Conservation (phyloP, 2,113 vertebrate species). For the Neofelis nebulosa region DNA sequence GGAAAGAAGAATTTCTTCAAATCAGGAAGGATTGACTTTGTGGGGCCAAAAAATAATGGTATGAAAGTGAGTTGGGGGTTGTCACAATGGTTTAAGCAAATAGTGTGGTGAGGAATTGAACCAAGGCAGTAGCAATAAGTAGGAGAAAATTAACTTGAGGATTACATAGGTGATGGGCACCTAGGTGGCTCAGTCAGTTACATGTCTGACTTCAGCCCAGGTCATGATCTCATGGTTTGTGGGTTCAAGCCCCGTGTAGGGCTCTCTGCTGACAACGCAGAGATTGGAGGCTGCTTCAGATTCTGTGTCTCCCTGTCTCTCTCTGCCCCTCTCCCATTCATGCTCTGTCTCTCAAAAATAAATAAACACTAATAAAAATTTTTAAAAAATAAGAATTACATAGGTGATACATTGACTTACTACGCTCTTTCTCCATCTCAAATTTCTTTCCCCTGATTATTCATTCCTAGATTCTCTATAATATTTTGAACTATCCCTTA, state of each 20-base stretch:
- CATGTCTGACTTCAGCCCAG: no score
- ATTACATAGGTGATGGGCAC: not conserved
- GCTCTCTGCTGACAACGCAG: no score
- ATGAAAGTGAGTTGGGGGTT: not conserved
- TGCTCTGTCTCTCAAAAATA: no score
- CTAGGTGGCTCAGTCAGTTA: no score
- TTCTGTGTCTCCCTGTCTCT: no score
- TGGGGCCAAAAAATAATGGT: not conserved
- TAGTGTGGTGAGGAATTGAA: not conserved
- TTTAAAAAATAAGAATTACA: not conserved
- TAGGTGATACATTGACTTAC: no score
- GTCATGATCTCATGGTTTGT: no score
- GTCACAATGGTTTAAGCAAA: not conserved
- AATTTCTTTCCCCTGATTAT: not conserved
- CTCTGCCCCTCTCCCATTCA: no score
- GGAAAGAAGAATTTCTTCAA: not conserved
- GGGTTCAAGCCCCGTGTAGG: no score
- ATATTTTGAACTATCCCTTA: not conserved
- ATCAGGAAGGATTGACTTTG: not conserved
- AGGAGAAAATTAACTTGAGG: not conserved
- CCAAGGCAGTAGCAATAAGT: not conserved
- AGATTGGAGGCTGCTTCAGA: no score
- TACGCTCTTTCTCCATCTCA: not conserved
- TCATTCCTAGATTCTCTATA: not conserved
- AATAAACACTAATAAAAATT: no score